Evolutionary conservation across 1,140 invertebrate species (phyloP).

Genomic region (Drosophila neocordata): DNA sequence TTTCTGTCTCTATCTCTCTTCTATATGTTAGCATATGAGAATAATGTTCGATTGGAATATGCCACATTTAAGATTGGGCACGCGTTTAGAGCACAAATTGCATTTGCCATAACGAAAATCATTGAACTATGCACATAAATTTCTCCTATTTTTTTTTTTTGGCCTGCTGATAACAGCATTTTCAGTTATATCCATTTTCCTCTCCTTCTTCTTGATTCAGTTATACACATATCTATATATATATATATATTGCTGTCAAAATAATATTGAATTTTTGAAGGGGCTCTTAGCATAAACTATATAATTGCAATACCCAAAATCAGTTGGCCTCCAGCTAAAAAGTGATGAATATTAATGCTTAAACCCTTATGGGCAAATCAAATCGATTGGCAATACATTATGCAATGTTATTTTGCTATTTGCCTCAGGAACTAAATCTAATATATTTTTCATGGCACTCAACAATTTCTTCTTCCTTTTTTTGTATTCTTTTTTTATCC

Average conservation of each 20-base stretch:
- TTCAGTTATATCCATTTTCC: background rate
- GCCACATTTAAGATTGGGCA: slow-evolving; percentile 67
- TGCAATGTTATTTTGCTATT: background rate
- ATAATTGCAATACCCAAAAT: slow-evolving; percentile 37
- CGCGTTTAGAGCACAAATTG: slow-evolving; percentile 54
- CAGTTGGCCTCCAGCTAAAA: background rate
- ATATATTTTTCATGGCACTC: slow-evolving; percentile 34
- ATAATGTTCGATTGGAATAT: slow-evolving; percentile 61
- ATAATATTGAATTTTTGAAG: too few relatives aligned
- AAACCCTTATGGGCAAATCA: background rate
- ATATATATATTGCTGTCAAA: too few relatives aligned
- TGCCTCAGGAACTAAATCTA: slow-evolving; percentile 22
- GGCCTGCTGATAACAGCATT: slow-evolving; percentile 34
- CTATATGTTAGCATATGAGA: slow-evolving; percentile 33
- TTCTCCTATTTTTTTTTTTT: too few relatives aligned
- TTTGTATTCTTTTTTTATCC: background rate
- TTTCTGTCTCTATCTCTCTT: background rate
- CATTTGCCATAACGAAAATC: slow-evolving; percentile 45
- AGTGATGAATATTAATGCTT: slow-evolving; percentile 1
- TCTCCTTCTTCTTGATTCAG: too few relatives aligned
- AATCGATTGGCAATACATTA: background rate
- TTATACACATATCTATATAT: too few relatives aligned
- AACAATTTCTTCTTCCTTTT: slow-evolving; percentile 11
- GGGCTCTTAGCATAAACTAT: slow-evolving; percentile 35
- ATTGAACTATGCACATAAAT: slow-evolving; percentile 31